Evolutionary conservation across 1,140 invertebrate genomes (phyloP), one percentile per base, ranked within the genome.

Genomic region (Steinernema feltiae): DNA sequence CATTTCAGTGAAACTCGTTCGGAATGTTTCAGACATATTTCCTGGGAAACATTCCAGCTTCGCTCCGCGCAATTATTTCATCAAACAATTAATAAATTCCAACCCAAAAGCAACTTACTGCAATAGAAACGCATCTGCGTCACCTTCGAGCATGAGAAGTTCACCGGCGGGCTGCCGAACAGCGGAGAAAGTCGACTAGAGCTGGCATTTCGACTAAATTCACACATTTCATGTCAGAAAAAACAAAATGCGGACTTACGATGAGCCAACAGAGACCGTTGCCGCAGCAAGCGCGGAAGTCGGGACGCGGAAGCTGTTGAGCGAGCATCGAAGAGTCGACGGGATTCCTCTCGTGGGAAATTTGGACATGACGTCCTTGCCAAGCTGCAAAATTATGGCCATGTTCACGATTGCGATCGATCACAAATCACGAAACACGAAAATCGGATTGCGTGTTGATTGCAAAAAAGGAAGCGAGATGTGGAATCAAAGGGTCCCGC

Each of bases 101-200:
- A 46, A n/a, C 41, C n/a, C 7, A 46, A 46, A 46, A 12, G n/a
- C 7, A 30, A 32, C 70, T 53, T 73, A 75, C 73, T 70, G 69
- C 53, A 53, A 27, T 27, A 74, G 75, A 72, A 77, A 3, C 53
- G 53, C 53, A 63, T 63, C 53, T 63, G 53, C 53, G 75, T 79
- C 76, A 29, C 76, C 74, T 35, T 78, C 41, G 76, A 75, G 48
- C 76, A 69, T 76, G 75, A 78, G 24, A 48, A 32, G 72, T 74
- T 72, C 18, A 72, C 46, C 17, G 70, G 74, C 7, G 71, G 74
- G 32, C 32, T 29, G 1, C 46, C 76, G 29, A 78, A 29, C 1
- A 69, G 30, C 2, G 24, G 41, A 30, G 35, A 35, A 1, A 78
- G 75, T 7, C 75, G 24, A n/a, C 32, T 73, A 32, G 70, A 7